Conservation (phyloP, 2,888 invertebrate species). For the Acheta domesticus region DNA sequence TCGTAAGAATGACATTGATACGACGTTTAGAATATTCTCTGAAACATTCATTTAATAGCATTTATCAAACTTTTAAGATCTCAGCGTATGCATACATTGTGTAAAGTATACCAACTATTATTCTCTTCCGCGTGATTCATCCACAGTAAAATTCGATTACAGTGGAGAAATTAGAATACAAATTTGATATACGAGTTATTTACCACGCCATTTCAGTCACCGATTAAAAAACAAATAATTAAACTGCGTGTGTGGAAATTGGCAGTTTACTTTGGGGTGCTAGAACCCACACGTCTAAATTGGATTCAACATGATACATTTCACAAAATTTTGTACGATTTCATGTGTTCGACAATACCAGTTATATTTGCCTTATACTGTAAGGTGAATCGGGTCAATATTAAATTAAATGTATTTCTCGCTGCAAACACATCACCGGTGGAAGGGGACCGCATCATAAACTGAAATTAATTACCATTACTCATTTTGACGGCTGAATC, state of each 20-base stretch:
- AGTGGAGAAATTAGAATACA: not conserved
- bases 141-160: too few relatives aligned
- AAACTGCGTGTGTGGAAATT: constrained; percentile 4
- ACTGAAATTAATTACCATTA: constrained; percentile 9
- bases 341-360: not conserved
- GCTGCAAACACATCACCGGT: not conserved
- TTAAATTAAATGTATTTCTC: not conserved
- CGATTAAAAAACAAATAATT: constrained; percentile 18
- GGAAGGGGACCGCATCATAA: not conserved
- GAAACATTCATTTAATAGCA: too few relatives aligned
- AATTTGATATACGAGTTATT: constrained; percentile 4
- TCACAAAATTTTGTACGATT: too few relatives aligned
- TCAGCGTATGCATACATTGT: too few relatives aligned
- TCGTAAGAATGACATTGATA: too few relatives aligned
- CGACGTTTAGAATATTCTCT: too few relatives aligned
- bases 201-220: not conserved
- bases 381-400: not conserved
- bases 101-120: too few relatives aligned
- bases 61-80: too few relatives aligned
- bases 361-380: not conserved
- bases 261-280: not conserved
- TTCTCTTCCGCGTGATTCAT: too few relatives aligned
- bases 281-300: not conserved
- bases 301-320: not conserved
- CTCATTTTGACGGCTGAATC: not conserved